phyloP scores from a whole-genome alignment of 1,140 invertebrate genomes.

The Calliphora vicina region DNA sequence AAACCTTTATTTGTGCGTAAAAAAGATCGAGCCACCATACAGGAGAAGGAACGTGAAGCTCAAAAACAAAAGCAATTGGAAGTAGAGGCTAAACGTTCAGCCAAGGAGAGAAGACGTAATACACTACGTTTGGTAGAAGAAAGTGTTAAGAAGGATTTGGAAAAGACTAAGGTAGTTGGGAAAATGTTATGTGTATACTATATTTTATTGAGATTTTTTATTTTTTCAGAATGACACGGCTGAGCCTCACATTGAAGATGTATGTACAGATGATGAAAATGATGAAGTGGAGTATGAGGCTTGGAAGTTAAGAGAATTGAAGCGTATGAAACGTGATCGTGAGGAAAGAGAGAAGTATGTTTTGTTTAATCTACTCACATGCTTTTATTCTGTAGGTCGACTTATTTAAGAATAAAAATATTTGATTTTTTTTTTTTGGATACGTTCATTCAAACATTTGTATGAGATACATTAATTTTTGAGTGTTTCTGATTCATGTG shows the following conservation, averaged over 20 bases:
- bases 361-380: no score
- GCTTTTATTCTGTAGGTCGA: no score
- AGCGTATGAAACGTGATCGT: slow-evolving; percentile 93
- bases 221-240: slow-evolving; percentile 65
- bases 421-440: no score
- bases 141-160: slow-evolving; percentile 80
- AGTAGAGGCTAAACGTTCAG: slow-evolving; percentile 77
- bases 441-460: no score
- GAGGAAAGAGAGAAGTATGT: slow-evolving; percentile 92
- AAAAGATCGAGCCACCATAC: slow-evolving; percentile 91
- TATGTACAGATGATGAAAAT: slow-evolving; percentile 97
- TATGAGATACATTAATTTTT: no score
- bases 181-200: not conserved
- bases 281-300: slow-evolving; percentile 97
- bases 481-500: no score
- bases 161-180: slow-evolving; percentile 52
- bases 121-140: slow-evolving; percentile 92
- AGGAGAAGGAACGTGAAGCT: slow-evolving; percentile 91
- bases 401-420: no score
- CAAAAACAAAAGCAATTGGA: slow-evolving; percentile 85
- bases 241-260: slow-evolving; percentile 80
- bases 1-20: slow-evolving; percentile 98
- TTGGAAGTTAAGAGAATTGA: slow-evolving; percentile 97
- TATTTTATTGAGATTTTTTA: not conserved
- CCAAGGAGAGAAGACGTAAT: slow-evolving; percentile 83